Evolutionary conservation across 1,140 invertebrate species (phyloP), one percentile per base, ranked within the genome.

Genomic region (Maconellicoccus hirsutus): DNA sequence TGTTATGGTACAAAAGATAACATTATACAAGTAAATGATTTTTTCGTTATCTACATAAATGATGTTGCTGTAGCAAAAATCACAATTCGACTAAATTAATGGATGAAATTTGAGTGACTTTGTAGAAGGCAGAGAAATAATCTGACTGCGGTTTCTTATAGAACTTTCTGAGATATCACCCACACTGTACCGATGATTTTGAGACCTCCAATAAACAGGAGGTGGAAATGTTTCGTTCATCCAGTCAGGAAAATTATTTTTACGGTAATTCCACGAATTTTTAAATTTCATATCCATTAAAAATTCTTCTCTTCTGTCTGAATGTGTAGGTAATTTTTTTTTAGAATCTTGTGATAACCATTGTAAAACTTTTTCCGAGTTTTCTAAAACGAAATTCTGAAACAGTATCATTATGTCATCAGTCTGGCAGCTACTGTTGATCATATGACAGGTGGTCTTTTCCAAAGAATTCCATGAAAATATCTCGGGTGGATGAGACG

Each of bases 401-500:
- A 73, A 59, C 19, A 72, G 33, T 19, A 72, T 70, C 61, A 66
- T 66, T 23, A 26, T 66, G 6, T 72, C 16, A 66, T 59, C 70
- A 22, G 22, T 74, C 70, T 25, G 72, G 70, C 33, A 73, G 59
- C 26, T 70, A 23, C 14, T 72, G 27, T 72, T 22, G 52, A 19
- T 23, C 27, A 71, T 14, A 14, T 10, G 77, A 16, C 77, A 75
- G 39, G 12, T 14, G 6, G 59, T 23, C n/a, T 19, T 52, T 8
- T 74, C 70, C 6, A 75, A 23, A 0, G 75, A 73, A 75, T 87
- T 86, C 87, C 87, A 89, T 76, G 84, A 87, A 74, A 89, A 88
- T 19, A 90, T 89, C 74, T 91, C 89, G 0, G 89, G 88, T 0
- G 89, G 89, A 82, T 91, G 89, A 0, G 89, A 91, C 59, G 87